Conservation (phyloP, 2,797 vertebrate species). For the Sorex maritimensis region DNA sequence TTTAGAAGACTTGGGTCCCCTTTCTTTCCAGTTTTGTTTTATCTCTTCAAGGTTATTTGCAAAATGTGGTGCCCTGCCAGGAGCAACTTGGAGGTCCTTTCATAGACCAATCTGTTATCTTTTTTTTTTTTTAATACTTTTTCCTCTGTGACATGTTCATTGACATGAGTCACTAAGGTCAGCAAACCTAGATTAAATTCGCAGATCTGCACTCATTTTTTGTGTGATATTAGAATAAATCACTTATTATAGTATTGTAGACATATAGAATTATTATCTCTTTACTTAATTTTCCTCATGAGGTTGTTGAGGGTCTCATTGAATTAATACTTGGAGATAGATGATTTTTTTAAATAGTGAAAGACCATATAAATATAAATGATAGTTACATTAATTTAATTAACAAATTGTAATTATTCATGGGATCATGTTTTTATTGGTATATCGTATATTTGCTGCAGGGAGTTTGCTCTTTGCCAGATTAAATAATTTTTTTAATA, state of each 20-base stretch:
- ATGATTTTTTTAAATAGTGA: conserved; percentile 55
- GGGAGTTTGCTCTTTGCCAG: no score
- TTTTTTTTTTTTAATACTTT: background rate
- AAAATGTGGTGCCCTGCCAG: background rate
- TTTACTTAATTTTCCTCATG: conserved; percentile 35
- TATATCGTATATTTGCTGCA: background rate
- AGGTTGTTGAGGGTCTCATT: conserved; percentile 13
- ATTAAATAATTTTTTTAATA: background rate
- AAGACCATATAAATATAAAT: background rate
- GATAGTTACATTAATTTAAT: conserved; percentile 5
- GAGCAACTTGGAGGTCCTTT: background rate
- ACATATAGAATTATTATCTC: background rate
- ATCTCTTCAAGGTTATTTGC: conserved; percentile 27
- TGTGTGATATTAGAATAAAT: background rate
- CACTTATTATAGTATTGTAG: background rate
- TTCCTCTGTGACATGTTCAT: background rate
- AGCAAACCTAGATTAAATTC: conserved; percentile 45
- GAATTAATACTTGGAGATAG: background rate
- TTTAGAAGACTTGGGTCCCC: background rate
- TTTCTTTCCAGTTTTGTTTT: background rate
- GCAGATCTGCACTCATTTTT: background rate
- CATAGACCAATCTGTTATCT: background rate
- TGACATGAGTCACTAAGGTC: background rate
- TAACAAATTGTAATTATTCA: conserved; percentile 29
- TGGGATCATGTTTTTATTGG: conserved; percentile 45